Base-by-base conservation (phyloP, 2,113 vertebrate genomes). In the Protomyctophum bolini region DNA sequence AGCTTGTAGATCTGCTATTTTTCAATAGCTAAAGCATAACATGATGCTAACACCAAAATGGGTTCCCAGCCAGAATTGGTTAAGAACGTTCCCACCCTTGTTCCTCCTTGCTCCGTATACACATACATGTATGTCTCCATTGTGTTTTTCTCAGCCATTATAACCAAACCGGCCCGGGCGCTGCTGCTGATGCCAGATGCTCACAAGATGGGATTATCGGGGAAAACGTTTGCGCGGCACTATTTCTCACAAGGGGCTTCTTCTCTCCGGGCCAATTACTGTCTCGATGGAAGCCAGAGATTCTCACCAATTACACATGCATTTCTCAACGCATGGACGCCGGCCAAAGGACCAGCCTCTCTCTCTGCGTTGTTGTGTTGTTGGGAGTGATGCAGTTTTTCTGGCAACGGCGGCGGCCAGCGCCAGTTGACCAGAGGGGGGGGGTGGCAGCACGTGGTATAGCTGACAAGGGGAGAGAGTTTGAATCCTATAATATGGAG, bases 221-320 rank as follows among this genome's bases (percentile, higher is more conserved):
- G 86, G 83, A 89, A 90, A 90, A 85, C 79, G 86, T 90, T 87
- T 85, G 83, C 67, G 52, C 76, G 84, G 83, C 87, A 91, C 87
- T n/a, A 86, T 87, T 86, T 91, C 86, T 91, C 88, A 86, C 86
- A 83, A 84, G 84, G 82, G 88, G n/a, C n/a, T n/a, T n/a, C n/a
- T n/a, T n/a, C 83, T 87, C 82, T 88, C 85, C 79, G 81, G 80
- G 75, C 80, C 88, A 88, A 91, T 89, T 92, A 86, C 84, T 85
- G 86, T 85, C 80, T 79, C 87, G 85, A 85, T 88, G 85, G 89
- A 92, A 87, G 79, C 87, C 89, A 89, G 88, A 91, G 87, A 91
- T 88, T 87, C 85, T 90, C 86, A 87, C 73, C 85, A 90, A 90
- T 92, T 84, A 89, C 87, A 87, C 87, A 87, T 83, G 88, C 89